phyloP scores from a whole-genome alignment of 1,140 invertebrate species.

The Drosophila kanapiae region DNA sequence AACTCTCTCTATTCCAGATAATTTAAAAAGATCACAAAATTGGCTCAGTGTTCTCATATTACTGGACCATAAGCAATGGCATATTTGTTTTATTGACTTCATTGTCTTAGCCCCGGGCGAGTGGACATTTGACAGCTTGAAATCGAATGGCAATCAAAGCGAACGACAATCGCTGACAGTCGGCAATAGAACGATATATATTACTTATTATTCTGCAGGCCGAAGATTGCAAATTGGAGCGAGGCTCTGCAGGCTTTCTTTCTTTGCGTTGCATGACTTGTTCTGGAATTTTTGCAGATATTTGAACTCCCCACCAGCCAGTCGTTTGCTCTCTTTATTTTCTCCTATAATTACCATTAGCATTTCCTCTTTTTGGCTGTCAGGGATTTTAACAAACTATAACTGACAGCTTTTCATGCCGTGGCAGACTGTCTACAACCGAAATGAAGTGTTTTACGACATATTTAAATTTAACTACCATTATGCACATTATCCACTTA shows the following conservation, averaged over 20 bases:
- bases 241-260: conserved; percentile 17
- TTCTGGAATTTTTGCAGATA: conserved; percentile 39
- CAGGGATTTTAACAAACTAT: conserved; percentile 57
- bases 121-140: conserved; percentile 43
- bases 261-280: conserved; percentile 60
- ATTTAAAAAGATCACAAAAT: neutral
- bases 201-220: conserved; percentile 29
- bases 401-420: conserved; percentile 67
- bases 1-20: no score
- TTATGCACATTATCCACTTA: conserved; percentile 83
- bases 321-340: conserved; percentile 12
- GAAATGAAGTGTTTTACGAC: conserved; percentile 81
- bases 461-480: conserved; percentile 83
- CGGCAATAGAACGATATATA: conserved; percentile 32
- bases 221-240: conserved; percentile 16
- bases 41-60: conserved; percentile 12
- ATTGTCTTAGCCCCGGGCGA: conserved; percentile 53
- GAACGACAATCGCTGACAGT: conserved; percentile 33
- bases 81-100: conserved; percentile 75
- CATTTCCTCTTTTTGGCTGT: conserved; percentile 40
- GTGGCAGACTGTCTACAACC: conserved; percentile 46
- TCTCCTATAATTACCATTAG: conserved; percentile 55
- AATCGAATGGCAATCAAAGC: conserved; percentile 54
- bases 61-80: conserved; percentile 74
- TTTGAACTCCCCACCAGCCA: conserved; percentile 21